Conservation (phyloP, 2,888 invertebrate genomes). For the Onchidella celtica region DNA sequence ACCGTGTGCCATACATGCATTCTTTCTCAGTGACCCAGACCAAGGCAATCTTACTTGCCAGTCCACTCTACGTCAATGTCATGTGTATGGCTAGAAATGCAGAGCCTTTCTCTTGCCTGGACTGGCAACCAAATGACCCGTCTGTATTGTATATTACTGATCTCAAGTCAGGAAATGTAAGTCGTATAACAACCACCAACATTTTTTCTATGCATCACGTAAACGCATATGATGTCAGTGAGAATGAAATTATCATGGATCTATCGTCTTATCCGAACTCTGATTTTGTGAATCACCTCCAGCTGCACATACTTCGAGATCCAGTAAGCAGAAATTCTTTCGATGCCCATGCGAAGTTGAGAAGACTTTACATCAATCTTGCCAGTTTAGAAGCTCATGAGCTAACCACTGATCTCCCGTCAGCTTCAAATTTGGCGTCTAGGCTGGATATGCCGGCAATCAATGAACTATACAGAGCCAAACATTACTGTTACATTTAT, state of each 20-base stretch:
- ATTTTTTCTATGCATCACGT: slow-evolving; percentile 75
- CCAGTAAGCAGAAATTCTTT: slow-evolving; percentile 63
- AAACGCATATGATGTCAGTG: slow-evolving; percentile 70
- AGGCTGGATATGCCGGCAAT: slow-evolving; percentile 74
- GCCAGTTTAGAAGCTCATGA: slow-evolving; percentile 42
- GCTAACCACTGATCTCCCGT: slow-evolving; percentile 14
- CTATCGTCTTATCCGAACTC: slow-evolving; percentile 70
- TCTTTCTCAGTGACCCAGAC: slow-evolving; percentile 72
- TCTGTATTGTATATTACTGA: slow-evolving; percentile 69
- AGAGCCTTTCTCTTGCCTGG: slow-evolving; percentile 68
- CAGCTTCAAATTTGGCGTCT: slow-evolving; percentile 57
- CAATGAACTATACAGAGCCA: slow-evolving; percentile 70
- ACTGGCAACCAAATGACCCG: slow-evolving; percentile 65
- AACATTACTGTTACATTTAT: slow-evolving; percentile 72
- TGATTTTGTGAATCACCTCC: slow-evolving; percentile 66
- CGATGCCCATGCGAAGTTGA: slow-evolving; percentile 61
- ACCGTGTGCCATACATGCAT: slow-evolving; percentile 76
- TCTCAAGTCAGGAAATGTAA: slow-evolving; percentile 61
- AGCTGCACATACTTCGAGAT: slow-evolving; percentile 62
- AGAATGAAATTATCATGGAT: slow-evolving; percentile 65
- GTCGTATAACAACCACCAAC: slow-evolving; percentile 59
- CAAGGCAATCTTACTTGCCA: slow-evolving; percentile 72
- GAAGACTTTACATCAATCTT: slow-evolving; percentile 67
- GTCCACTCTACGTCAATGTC: slow-evolving; percentile 72
- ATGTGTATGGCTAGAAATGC: slow-evolving; percentile 65